phyloP scores from a whole-genome alignment of 2,113 vertebrate species.

The Lepus americanus region DNA sequence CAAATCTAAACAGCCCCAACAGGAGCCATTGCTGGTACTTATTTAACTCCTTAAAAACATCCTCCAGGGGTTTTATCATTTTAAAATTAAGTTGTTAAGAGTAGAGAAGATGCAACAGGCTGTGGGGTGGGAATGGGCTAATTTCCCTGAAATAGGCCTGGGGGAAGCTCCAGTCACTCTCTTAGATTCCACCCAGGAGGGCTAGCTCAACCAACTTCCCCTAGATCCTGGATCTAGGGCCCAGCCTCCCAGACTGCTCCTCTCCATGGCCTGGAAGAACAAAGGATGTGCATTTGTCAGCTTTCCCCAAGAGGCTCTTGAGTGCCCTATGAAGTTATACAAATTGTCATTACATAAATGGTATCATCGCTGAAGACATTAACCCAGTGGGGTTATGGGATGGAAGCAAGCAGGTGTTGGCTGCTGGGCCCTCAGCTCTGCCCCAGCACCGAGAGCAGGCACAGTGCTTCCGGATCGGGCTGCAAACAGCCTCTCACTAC shows the following conservation, averaged over 20 bases:
- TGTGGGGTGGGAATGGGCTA: neutral
- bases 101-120: conserved; percentile 51
- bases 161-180: neutral
- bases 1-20: conserved; percentile 81
- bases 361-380: conserved; percentile 59
- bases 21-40: conserved; percentile 75
- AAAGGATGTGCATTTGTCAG: conserved; percentile 50
- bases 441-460: neutral
- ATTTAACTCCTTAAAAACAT: conserved; percentile 79
- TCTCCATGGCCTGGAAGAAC: conserved; percentile 22
- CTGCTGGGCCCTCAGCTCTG: neutral
- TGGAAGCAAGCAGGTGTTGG: conserved; percentile 60
- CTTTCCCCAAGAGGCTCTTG: conserved; percentile 47
- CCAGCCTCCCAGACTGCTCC: neutral
- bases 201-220: neutral
- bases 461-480: neutral
- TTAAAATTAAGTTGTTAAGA: conserved; percentile 66
- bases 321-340: conserved; percentile 65
- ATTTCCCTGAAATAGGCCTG: neutral
- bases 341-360: conserved; percentile 68
- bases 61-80: conserved; percentile 68
- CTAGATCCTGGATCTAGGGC: neutral
- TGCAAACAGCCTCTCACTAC: neutral
- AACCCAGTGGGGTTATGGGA: conserved; percentile 34
- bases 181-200: neutral